These are phyloP conservation scores for Gnatocerus cornutus DNA, from an alignment of 2,888 invertebrate genomes.

Conservation along the genomic window DNA sequence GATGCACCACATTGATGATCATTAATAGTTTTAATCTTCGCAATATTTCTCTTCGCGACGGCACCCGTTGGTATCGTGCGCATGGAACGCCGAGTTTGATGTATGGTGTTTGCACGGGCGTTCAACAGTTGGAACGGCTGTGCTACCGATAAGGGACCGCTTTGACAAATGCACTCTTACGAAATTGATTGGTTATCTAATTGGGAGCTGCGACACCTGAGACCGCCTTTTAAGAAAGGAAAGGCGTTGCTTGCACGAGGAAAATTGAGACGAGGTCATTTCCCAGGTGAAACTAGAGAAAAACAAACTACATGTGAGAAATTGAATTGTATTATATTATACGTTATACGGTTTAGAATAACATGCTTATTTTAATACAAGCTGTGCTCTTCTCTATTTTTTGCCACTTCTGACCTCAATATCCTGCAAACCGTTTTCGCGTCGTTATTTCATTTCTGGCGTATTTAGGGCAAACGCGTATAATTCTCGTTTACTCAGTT, in stretches of 20 bases:
- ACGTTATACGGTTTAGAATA: too few relatives aligned
- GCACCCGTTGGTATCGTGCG: constrained; percentile 51
- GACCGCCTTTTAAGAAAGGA: constrained; percentile 7
- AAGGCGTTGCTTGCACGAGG: too few relatives aligned
- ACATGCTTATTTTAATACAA: too few relatives aligned
- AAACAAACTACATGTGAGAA: too few relatives aligned
- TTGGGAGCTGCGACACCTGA: constrained; percentile 52
- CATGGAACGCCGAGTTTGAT: constrained; percentile 56
- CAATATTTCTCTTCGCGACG: constrained; percentile 62
- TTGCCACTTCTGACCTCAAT: too few relatives aligned
- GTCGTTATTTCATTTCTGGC: neutral
- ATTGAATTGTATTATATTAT: too few relatives aligned
- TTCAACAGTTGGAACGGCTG: constrained; percentile 62
- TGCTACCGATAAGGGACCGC: constrained; percentile 58
- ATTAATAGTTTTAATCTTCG: constrained; percentile 67
- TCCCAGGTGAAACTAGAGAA: too few relatives aligned
- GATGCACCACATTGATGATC: constrained; percentile 61
- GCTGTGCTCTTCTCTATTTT: too few relatives aligned
- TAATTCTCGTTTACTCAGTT: neutral
- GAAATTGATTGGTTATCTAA: constrained; percentile 65
- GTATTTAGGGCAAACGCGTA: constrained; percentile 1
- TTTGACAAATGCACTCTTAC: constrained; percentile 62
- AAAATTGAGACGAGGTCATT: too few relatives aligned
- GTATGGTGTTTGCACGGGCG: constrained; percentile 61
- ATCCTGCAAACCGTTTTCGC: too few relatives aligned